Evolutionary conservation across 1,140 invertebrate species (phyloP).

Genomic region (Batillaria attramentaria): DNA sequence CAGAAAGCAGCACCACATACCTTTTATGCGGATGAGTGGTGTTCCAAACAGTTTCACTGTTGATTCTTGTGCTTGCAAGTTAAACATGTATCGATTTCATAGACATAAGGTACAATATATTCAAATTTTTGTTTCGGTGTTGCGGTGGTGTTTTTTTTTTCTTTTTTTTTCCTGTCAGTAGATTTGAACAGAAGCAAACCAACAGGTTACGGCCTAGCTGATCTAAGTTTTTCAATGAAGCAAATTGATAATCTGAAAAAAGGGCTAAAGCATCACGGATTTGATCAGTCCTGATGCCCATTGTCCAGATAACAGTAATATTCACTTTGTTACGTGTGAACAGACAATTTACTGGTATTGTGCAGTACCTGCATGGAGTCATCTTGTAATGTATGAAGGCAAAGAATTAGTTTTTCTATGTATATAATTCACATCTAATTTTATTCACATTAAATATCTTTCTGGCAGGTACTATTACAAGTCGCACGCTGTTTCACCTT

Average conservation of each 20-base stretch:
- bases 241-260: too few species aligned
- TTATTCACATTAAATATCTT: background rate
- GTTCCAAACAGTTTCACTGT: background rate
- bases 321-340: background rate
- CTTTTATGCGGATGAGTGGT: background rate
- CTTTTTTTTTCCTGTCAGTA: too few species aligned
- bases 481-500: background rate
- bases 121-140: too few species aligned
- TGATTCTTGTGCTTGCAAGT: background rate
- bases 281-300: background rate
- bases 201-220: too few species aligned
- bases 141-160: too few species aligned
- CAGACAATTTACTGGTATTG: background rate
- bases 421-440: background rate
- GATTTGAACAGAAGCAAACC: too few species aligned
- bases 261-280: too few species aligned
- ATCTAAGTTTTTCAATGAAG: too few species aligned
- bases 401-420: background rate
- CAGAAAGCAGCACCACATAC: background rate
- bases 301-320: background rate
- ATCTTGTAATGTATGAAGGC: background rate
- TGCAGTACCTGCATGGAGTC: background rate
- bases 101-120: too few species aligned
- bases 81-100: background rate
- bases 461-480: slow-evolving; percentile 24